Evolutionary conservation across 2,888 invertebrate genomes (phyloP).

Genomic region (Macrophya alboannulata): DNA sequence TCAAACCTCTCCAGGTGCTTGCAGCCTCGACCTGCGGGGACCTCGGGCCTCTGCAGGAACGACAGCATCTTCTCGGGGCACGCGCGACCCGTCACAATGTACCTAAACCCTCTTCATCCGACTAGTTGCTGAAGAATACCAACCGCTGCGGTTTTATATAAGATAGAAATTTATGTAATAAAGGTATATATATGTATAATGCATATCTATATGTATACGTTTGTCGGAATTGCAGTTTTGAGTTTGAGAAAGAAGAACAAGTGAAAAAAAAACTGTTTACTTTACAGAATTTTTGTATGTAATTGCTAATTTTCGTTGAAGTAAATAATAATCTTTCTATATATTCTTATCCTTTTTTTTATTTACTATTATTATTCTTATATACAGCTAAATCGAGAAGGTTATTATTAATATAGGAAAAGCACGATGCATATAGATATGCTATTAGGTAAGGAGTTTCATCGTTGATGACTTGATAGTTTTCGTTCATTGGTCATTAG

Average conservation of each 20-base stretch:
- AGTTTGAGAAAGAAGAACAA: background rate
- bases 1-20: conserved; percentile 23
- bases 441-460: background rate
- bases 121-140: background rate
- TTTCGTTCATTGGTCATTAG: conserved; percentile 18
- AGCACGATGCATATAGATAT: too few species aligned
- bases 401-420: too few species aligned
- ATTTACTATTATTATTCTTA: background rate
- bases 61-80: conserved; percentile 46
- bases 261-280: background rate
- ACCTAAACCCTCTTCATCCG: conserved; percentile 28
- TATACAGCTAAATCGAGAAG: too few species aligned
- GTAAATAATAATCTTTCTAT: too few species aligned
- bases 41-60: background rate
- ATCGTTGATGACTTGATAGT: conserved; percentile 20
- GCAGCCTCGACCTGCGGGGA: conserved; percentile 11
- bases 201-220: background rate
- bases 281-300: background rate
- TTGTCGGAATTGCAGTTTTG: background rate
- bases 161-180: background rate
- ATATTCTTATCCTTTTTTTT: background rate
- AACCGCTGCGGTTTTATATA: background rate
- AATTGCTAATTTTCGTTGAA: background rate
- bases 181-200: background rate
- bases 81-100: conserved; percentile 52